Evolutionary conservation across 2,113 vertebrate genomes (phyloP), one percentile per base, ranked within the genome.

Genomic region (Myotis brandtii): DNA sequence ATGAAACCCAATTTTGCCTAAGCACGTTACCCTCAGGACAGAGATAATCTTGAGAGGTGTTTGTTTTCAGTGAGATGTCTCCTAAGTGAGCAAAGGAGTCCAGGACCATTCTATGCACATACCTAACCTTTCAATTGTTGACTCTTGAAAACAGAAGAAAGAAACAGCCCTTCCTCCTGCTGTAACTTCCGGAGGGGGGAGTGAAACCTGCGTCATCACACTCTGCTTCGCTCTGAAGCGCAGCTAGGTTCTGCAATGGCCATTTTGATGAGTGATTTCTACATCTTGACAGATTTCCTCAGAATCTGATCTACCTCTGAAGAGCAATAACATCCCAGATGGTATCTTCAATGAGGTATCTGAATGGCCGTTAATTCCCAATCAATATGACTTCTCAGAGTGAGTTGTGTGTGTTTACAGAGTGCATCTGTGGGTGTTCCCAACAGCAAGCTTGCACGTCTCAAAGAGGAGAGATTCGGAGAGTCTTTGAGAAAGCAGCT

Each of bases 301-400:
- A 89, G 94, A 93, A 82, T 86, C 84, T 95, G 94, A 93, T 96
- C 81, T 95, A 93, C 94, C 96, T 95, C 82, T 75, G 75, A 97
- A 96, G 96, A 96, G 96, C 82, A 80, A n/a, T 94, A 95, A 70
- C 86, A 94, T 91, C 64, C 91, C 97, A 98, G 97, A 96, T 97
- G 95, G 96, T 52, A 32, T 97, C 94, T 96, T 97, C 69, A 93
- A 82, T 95, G 97, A 73, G 72, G 23, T 94, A 34, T 48, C 69
- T 97, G 97, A 97, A 66, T 97, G 97, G 37, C 37, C 8, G 3
- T 93, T 95, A 86, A 97, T 97, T 98, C 95, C 67, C 32, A 97
- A 89, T 95, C 96, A 96, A 97, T 97, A 23, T 40, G 94, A 97
- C 95, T 91, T 85, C 43, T 66, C 88, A 93, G 75, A 91, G 34